Base-by-base conservation (phyloP, 2,888 invertebrate genomes). In the Amblyjoppa proteus region DNA sequence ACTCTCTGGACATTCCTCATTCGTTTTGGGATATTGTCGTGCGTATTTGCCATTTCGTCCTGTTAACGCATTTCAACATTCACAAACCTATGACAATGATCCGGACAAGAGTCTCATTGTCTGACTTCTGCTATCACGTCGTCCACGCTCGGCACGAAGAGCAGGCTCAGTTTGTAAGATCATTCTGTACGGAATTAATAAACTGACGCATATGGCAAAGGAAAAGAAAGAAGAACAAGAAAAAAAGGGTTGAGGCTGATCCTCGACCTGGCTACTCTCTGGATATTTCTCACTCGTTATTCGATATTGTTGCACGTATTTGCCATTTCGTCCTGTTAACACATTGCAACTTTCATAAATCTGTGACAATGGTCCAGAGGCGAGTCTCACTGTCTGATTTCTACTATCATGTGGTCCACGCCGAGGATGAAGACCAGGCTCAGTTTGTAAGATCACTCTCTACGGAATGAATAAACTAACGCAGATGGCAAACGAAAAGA, bases 161-260 rank as follows among this genome's bases (percentile, higher is more conserved):
- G 9, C 41, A 41, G 7, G 7, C 41, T 41, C 41, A 16, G 41
- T 56, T 68, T 28, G 66, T 11, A 56, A 11, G 51, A 79, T 34
- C 5, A 79, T 34, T 34, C 5, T 5, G 5, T 34, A 28, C 64
- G 49, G 61, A 80, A 73, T 31, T 56, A 80, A 76, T 41, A 56
- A 71, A 68, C 20, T 61, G 45, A 68, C 76, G 25, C 56, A 38
- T 13, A 66, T 74, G 34, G 61, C 6, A n/a, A 16, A 74, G 61
- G 41, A 45, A 31, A 49, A 41, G 73, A 34, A 66, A 38, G 58
- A 77, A 9, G 20, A 7, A 41, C 28, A 31, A 2, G 28, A 61
- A 34, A 70, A 25, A 70, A 45, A 20, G 34, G 66, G 64, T 64
- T 70, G 78, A 71, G 71, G 81, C 76, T 66, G 49, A 70, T 82